Base-by-base conservation (phyloP, 2,797 vertebrate species). In the Eurystomus glaucurus region DNA sequence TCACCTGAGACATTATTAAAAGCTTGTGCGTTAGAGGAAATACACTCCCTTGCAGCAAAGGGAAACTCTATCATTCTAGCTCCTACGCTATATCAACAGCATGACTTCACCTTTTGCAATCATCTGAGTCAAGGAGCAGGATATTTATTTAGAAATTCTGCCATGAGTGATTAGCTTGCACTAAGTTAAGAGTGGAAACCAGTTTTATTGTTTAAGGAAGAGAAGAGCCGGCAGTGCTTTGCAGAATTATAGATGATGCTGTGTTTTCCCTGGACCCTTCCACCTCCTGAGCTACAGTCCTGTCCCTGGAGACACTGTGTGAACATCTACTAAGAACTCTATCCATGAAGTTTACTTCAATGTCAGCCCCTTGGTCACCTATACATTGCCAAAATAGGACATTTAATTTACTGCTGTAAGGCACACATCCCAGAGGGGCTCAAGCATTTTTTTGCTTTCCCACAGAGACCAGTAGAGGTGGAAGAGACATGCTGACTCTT, bases 101-200 rank as follows among this genome's bases (percentile, higher is more conserved):
- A 88, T 96, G 80, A 94, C 85, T 80, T 96, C 86, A 94, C 65
- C 79, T 62, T 89, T 69, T 85, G 91, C 45, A 96, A 96, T 84
- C 85, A n/a, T 15, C 84, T 91, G 92, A 95, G 64, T 95, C 91
- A 93, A 92, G 78, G 51, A 68, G 79, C 58, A 88, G 82, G 69
- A 65, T 92, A 95, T 91, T 95, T 93, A 71, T 54, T 93, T 72
- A 93, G 87, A 85, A 94, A 92, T 69, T 93, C 46, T 91, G 89
- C 84, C 76, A 90, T 31, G 46, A 92, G 65, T 0, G 0, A 93
- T 81, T 78, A 90, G 86, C 64, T 75, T 78, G 88, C 0, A 1
- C 50, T 58, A 92, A 88, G 83, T 74, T 82, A 35, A 35, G 70
- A 85, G 45, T 48, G 52, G 84, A 85, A 95, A 94, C 71, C 71